Base-by-base conservation (phyloP, 2,888 invertebrate genomes). In the Drosophila paranaensis region DNA sequence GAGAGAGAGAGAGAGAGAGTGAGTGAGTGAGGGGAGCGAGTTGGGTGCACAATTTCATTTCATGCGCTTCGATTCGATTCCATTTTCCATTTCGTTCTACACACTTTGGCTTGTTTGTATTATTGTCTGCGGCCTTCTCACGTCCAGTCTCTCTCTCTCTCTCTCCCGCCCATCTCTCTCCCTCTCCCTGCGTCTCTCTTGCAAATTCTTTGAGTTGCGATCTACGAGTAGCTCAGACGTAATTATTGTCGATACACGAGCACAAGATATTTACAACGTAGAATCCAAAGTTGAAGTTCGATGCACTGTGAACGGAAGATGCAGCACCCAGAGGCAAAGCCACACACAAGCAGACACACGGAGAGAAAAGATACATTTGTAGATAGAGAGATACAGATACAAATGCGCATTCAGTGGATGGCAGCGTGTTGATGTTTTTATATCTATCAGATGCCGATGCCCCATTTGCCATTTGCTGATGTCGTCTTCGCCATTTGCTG, bases 51-150 rank as follows among this genome's bases (percentile, higher is more conserved):
- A 75, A 81, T 73, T 79, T 81, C 67, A 69, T 76, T 79, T 84
- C 61, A 84, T 83, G 74, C 67, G 82, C 74, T 81, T 82, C 81
- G 84, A 82, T 84, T 79, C 74, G 72, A 85, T 88, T 80, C 87
- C 84, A 83, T 84, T 84, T 84, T 89, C 84, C 84, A 84, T 81
- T 87, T 81, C 78, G 83, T 78, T 84, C 79, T 77, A 87, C 75
- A 74, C 73, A 60, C 58, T 69, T 71, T 81, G 62, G 57, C 72
- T 60, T 79, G 62, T 63, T 68, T 76, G 43, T 70, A 43, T 71
- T 66, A 72, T 81, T 81, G 73, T 79, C 80, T 66, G 68, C 76
- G 79, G 76, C 58, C 77, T 77, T 75, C 71, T 67, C 76, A 71
- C 60, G 79, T 79, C 77, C 77, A 79, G 79, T 70, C 64, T 67